Evolutionary conservation across 2,888 invertebrate species (phyloP).

Genomic region (Mystacides longicornis): DNA sequence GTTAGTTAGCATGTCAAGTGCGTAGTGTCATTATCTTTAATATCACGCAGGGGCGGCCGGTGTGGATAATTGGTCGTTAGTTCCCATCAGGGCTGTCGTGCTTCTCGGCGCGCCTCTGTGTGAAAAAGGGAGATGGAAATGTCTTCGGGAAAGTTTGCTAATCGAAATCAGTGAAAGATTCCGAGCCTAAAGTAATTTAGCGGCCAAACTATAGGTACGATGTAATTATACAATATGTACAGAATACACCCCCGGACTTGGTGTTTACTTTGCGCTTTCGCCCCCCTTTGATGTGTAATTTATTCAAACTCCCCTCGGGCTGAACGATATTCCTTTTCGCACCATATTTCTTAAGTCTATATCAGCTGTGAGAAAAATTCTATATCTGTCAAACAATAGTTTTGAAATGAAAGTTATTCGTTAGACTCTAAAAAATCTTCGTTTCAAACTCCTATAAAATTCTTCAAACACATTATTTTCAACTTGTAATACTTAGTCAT

Average conservation of each 20-base stretch:
- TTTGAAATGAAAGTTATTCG: no score
- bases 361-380: no score
- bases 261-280: background rate
- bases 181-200: background rate
- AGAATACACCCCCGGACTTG: background rate
- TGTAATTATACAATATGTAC: no score
- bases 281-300: background rate
- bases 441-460: no score
- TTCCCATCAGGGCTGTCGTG: background rate
- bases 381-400: no score
- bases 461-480: no score
- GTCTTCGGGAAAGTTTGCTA: background rate
- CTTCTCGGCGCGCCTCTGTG: background rate
- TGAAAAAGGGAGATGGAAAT: background rate
- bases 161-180: background rate
- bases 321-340: no score
- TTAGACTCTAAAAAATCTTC: no score
- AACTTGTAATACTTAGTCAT: no score
- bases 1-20: background rate
- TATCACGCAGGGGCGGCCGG: slow-evolving; percentile 6
- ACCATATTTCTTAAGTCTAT: no score
- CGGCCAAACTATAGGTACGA: background rate
- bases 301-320: no score
- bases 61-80: slow-evolving; percentile 19
- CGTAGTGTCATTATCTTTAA: background rate